phyloP scores from a whole-genome alignment of 1,140 invertebrate species.

The Copidosoma floridanum region DNA sequence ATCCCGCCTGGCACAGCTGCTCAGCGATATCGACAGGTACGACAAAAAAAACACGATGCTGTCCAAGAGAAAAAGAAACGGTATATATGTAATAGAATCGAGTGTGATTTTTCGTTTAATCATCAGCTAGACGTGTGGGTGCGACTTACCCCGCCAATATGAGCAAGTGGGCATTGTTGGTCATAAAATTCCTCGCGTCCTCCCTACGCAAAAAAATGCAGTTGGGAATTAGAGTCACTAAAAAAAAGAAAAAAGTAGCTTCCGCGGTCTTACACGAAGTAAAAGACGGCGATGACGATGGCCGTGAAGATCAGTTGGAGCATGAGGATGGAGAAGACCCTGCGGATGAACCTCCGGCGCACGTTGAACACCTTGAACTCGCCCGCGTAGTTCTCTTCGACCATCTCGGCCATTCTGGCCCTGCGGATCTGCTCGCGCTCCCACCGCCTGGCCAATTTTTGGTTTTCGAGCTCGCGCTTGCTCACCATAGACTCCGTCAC shows the following conservation, averaged over 20 bases:
- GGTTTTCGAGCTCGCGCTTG: constrained; percentile 39
- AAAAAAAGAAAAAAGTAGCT: no score
- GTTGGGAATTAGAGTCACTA: no score
- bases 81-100: background rate
- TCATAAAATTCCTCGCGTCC: background rate
- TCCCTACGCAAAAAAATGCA: no score
- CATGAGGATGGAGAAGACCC: constrained; percentile 42
- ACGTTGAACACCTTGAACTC: constrained; percentile 38
- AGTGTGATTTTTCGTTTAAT: background rate
- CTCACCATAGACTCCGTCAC: constrained; percentile 45
- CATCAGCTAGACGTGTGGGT: background rate
- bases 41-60: constrained; percentile 51
- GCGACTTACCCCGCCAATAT: background rate
- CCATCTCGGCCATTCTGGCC: background rate
- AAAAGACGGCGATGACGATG: constrained; percentile 28
- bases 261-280: no score
- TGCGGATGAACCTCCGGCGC: constrained; percentile 40
- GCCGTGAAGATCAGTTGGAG: constrained; percentile 42
- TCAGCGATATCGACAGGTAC: constrained; percentile 52
- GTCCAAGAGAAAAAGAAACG: constrained; percentile 13
- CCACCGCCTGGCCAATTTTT: constrained; percentile 39
- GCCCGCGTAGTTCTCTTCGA: constrained; percentile 34
- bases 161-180: background rate
- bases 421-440: constrained; percentile 29
- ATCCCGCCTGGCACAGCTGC: constrained; percentile 47